Percentiles rank a stretch among this genome's conserved stretches.
Conservation (phyloP, 2,113 vertebrate genomes). For the Perca fluviatilis region DNA sequence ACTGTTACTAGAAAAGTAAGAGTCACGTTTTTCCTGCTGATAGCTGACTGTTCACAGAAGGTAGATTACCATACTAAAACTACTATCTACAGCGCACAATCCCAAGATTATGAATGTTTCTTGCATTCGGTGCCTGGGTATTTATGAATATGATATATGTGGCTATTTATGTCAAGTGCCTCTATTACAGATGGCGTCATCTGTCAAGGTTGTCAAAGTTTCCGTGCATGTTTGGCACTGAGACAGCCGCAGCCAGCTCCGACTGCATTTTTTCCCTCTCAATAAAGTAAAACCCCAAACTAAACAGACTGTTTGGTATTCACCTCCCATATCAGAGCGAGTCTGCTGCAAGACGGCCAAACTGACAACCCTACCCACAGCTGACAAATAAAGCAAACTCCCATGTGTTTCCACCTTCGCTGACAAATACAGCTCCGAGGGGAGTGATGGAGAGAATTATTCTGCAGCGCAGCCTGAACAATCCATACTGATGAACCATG, state of each 20-base stretch:
- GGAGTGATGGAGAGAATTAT: constrained; percentile 53
- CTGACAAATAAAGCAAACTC: constrained; percentile 39
- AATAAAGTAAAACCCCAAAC: constrained; percentile 16
- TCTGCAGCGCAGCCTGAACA: constrained; percentile 25
- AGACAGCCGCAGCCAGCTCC: background rate
- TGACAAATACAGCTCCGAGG: constrained; percentile 43
- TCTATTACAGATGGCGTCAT: constrained; percentile 6
- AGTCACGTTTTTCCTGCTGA: background rate
- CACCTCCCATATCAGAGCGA: constrained; percentile 16
- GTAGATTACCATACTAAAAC: background rate
- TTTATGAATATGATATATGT: constrained; percentile 11
- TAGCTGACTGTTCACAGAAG: background rate
- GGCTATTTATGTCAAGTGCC: background rate
- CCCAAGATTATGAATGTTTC: constrained; percentile 14
- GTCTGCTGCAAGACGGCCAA: constrained; percentile 35
- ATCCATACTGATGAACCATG: constrained; percentile 46
- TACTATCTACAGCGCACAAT: background rate
- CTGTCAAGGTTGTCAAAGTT: constrained; percentile 1
- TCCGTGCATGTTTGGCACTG: background rate
- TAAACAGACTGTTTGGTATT: constrained; percentile 49
- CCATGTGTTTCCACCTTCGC: constrained; percentile 9
- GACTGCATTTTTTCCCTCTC: background rate
- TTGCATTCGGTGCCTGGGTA: background rate
- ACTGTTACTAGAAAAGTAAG: too few species aligned
- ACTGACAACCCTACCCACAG: constrained; percentile 47